Conservation (phyloP, 1,140 invertebrate genomes). For the Trichonephila clavipes region DNA sequence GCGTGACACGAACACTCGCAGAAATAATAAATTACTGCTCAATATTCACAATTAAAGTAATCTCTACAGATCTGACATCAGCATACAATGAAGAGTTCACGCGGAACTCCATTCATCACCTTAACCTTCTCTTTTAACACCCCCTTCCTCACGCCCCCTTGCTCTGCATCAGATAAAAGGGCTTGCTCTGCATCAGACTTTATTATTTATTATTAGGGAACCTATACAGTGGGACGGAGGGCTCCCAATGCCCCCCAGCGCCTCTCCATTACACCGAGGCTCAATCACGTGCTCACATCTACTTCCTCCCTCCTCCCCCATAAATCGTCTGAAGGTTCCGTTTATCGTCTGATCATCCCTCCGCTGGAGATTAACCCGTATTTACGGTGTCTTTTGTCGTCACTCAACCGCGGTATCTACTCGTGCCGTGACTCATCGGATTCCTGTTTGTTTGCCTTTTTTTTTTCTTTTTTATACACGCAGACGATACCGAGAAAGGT, state of each 20-base stretch:
- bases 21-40: no score
- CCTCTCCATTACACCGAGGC: not conserved
- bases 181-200: no score
- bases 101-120: no score
- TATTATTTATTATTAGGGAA: no score
- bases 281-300: slow-evolving; percentile 8
- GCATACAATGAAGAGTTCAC: no score
- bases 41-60: no score
- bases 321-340: no score
- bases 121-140: not conserved
- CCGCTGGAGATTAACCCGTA: not conserved
- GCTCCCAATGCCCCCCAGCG: no score
- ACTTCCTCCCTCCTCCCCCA: not conserved
- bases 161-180: not conserved
- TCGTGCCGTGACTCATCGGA: not conserved
- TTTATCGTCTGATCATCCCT: slow-evolving; percentile 1
- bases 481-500: not conserved
- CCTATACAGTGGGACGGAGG: no score
- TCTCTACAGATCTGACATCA: no score
- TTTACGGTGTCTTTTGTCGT: slow-evolving; percentile 25
- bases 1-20: no score
- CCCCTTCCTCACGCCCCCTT: not conserved
- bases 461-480: not conserved
- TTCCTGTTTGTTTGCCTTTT: not conserved
- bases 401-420: not conserved